Evolutionary conservation across 1,140 invertebrate species (phyloP).

Genomic region (Drosophila saltans): DNA sequence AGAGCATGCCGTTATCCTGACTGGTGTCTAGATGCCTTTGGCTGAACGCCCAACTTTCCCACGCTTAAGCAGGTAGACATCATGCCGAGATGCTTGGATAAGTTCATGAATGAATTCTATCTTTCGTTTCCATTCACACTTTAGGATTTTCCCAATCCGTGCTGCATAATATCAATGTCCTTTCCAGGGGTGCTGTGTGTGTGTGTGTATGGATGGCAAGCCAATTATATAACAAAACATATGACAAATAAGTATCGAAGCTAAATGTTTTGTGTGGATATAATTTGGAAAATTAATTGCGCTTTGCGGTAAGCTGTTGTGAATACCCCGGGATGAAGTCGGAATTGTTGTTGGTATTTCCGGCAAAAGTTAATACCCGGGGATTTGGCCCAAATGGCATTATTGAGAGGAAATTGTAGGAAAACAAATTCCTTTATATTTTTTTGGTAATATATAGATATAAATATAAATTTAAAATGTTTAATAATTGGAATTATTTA

Average conservation of each 20-base stretch:
- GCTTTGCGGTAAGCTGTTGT: slow-evolving; percentile 65
- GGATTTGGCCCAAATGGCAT: slow-evolving; percentile 40
- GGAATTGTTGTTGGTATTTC: slow-evolving; percentile 46
- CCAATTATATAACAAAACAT: slow-evolving; percentile 81
- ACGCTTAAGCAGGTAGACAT: slow-evolving; percentile 72
- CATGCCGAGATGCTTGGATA: slow-evolving; percentile 32
- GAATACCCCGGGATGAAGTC: slow-evolving; percentile 30
- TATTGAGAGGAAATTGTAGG: slow-evolving; percentile 1
- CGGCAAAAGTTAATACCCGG: slow-evolving; percentile 44
- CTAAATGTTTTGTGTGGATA: slow-evolving; percentile 26
- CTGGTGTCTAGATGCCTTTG: not conserved
- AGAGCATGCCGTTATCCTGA: not conserved
- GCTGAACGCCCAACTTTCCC: slow-evolving; percentile 58
- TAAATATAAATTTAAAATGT: no score
- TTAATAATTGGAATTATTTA: no score
- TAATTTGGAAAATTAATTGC: slow-evolving; percentile 77
- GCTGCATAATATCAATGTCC: slow-evolving; percentile 56
- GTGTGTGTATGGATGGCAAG: slow-evolving; percentile 62
- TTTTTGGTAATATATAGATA: no score
- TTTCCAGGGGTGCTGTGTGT: not conserved
- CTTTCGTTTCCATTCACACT: slow-evolving; percentile 54
- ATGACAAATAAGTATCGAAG: slow-evolving; percentile 62
- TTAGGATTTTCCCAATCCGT: slow-evolving; percentile 28
- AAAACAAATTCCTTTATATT: no score
- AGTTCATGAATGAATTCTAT: slow-evolving; percentile 69